Conservation (phyloP, 2,888 invertebrate genomes). For the Amorpha juglandis region DNA sequence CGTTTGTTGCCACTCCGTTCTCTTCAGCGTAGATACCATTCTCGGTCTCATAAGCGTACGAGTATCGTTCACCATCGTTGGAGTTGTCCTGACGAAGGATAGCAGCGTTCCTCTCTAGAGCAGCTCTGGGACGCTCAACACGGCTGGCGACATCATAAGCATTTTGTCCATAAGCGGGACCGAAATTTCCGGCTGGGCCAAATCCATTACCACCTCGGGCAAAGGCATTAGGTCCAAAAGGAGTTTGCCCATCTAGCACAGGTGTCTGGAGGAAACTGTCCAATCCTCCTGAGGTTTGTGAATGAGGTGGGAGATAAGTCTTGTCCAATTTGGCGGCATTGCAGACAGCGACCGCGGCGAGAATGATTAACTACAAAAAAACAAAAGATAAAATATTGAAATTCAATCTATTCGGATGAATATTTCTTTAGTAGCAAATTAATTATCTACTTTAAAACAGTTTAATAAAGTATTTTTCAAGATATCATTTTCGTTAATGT, state of each 20-base stretch:
- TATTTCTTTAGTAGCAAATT: too few relatives aligned
- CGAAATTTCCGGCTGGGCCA: slow-evolving; percentile 34
- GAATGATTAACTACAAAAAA: slow-evolving; percentile 58
- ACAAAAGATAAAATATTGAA: too few relatives aligned
- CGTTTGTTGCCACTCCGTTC: slow-evolving; percentile 71
- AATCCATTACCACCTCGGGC: slow-evolving; percentile 41
- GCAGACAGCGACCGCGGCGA: slow-evolving; percentile 60
- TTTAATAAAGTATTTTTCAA: too few relatives aligned
- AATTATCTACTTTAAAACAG: too few relatives aligned
- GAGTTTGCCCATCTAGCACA: slow-evolving; percentile 35
- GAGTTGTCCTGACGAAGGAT: slow-evolving; percentile 69
- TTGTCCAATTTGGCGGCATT: slow-evolving; percentile 70
- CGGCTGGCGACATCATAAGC: slow-evolving; percentile 43
- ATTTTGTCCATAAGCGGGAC: slow-evolving; percentile 29
- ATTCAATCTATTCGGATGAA: too few relatives aligned
- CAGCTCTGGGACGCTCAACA: slow-evolving; percentile 67
- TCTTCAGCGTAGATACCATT: slow-evolving; percentile 76
- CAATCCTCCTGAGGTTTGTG: slow-evolving; percentile 59
- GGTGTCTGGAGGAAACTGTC: slow-evolving; percentile 62
- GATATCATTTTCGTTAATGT: neutral
- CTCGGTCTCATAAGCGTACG: slow-evolving; percentile 73
- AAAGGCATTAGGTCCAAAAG: slow-evolving; percentile 35
- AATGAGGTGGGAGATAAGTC: slow-evolving; percentile 70
- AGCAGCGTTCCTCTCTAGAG: slow-evolving; percentile 69
- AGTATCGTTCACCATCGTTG: slow-evolving; percentile 70